Evolutionary conservation across 37 sponge, comb jelly and placozoan species (phyloP).

Genomic region (Halisarca cf. caerulea): DNA sequence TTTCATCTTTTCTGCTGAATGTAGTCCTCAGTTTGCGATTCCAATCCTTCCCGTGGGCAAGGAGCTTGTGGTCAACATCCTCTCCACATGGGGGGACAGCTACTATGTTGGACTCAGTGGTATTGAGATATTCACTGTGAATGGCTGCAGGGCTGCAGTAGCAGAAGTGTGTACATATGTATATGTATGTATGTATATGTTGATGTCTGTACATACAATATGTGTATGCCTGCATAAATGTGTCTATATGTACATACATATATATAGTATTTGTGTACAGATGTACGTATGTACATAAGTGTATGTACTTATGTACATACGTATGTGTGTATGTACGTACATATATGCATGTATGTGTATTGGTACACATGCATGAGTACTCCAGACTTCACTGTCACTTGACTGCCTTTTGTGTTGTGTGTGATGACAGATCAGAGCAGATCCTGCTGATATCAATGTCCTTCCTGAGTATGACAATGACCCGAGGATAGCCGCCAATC

Average conservation of each 20-base stretch:
- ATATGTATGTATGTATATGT: neutral
- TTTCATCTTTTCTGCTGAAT: neutral
- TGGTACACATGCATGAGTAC: neutral
- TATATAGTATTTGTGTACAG: conserved; percentile 30
- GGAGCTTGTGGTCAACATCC: conserved; percentile 69
- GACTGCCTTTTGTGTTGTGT: neutral
- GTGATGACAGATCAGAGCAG: conserved; percentile 77
- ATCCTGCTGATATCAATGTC: conserved; percentile 93
- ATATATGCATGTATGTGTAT: neutral
- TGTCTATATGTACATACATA: neutral
- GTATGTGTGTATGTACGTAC: neutral
- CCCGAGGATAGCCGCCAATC: conserved; percentile 87
- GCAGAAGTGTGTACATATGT: conserved; percentile 49
- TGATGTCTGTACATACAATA: neutral
- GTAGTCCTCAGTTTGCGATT: conserved; percentile 38
- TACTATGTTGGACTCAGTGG: conserved; percentile 96
- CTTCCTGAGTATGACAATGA: conserved; percentile 85
- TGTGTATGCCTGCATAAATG: neutral
- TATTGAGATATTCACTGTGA: conserved; percentile 83
- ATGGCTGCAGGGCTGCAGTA: conserved; percentile 60
- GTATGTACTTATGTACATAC: neutral
- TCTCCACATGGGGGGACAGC: conserved; percentile 94
- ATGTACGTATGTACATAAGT: conserved; percentile 1
- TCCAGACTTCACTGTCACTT: no score
- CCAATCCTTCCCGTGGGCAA: conserved; percentile 84